A percentile compares a stretch with the other conserved stretches of the same genome.
phyloP scores from a whole-genome alignment of 2,797 vertebrate genomes.

The Leptatherina wallacei region DNA sequence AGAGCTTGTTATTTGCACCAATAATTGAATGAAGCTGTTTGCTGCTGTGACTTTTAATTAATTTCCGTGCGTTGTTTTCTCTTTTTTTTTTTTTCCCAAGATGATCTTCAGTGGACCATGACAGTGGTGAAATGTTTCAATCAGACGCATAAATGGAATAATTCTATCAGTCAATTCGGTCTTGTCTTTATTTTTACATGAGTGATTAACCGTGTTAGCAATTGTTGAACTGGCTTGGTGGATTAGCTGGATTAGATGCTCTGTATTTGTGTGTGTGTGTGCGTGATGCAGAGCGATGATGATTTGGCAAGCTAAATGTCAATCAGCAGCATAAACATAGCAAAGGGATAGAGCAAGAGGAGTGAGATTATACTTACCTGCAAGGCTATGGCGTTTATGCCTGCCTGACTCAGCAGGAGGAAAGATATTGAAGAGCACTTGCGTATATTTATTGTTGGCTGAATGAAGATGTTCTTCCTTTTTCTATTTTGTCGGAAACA shows the following conservation, averaged over 20 bases:
- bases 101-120: conserved; percentile 74
- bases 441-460: background rate
- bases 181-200: conserved; percentile 78
- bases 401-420: background rate
- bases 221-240: conserved; percentile 70
- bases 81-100: conserved; percentile 38
- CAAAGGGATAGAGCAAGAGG: conserved; percentile 34
- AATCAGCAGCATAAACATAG: conserved; percentile 55
- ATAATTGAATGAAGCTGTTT: conserved; percentile 77
- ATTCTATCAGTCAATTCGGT: conserved; percentile 80
- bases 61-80: conserved; percentile 69
- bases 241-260: conserved; percentile 76
- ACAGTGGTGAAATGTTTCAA: conserved; percentile 75
- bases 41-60: conserved; percentile 77
- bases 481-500: background rate
- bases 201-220: conserved; percentile 79
- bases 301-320: conserved; percentile 63
- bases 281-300: conserved; percentile 57
- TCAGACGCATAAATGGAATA: conserved; percentile 78
- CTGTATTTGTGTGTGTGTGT: conserved; percentile 31
- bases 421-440: background rate
- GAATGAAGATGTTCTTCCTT: background rate
- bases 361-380: conserved; percentile 21
- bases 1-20: conserved; percentile 67
- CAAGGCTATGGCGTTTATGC: conserved; percentile 18